Evolutionary conservation across 1,140 invertebrate species (phyloP), one percentile per base, ranked within the genome.

Genomic region (Uloborus diversus): DNA sequence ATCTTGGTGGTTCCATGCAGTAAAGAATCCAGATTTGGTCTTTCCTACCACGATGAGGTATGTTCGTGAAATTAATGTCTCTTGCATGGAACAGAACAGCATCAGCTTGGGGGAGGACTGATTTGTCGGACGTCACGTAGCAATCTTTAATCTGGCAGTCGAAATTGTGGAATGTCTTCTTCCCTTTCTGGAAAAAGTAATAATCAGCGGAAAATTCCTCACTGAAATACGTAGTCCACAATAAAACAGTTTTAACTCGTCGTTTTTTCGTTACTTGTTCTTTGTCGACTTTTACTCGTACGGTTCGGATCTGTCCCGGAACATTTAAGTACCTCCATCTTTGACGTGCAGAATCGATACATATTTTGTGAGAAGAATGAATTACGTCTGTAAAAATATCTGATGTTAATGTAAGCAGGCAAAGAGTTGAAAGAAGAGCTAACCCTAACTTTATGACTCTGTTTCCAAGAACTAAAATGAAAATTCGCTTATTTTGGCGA

Each of bases 11-110:
- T 78, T 85, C 84, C 53, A 83, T 83, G 17, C 65, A 81, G 78
- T 84, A 84, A 14, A 79, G 56, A 35, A 84, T 83, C 83, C 83
- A 84, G 11, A 82, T 82, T 71, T 85, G 84, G 20, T 68, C 42
- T 2, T 30, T 56, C 1, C 14, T 78, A 59, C 23, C 75, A 56
- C 13, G 33, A 62, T 33, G 2, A 64, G 65, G 83, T 73, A 79
- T 79, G 68, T 69, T 30, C 27, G 35, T 33, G 23, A 20, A 82
- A 25, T 64, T 80, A 32, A 78, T 79, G 14, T 79, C 69, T n/a
- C 11, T 25, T 17, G 79, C 47, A 61, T 85, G 84, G 49, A 84
- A 83, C 13, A 84, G 23, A 9, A 85, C 75, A 11, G 83, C 83
- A 69, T 84, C 83, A 23, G 53, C 57, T 25, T 71, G 47, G 1